Percentiles rank a stretch among this genome's conserved stretches.
Conservation (phyloP, 2,113 vertebrate genomes). For the Osmerus mordax region DNA sequence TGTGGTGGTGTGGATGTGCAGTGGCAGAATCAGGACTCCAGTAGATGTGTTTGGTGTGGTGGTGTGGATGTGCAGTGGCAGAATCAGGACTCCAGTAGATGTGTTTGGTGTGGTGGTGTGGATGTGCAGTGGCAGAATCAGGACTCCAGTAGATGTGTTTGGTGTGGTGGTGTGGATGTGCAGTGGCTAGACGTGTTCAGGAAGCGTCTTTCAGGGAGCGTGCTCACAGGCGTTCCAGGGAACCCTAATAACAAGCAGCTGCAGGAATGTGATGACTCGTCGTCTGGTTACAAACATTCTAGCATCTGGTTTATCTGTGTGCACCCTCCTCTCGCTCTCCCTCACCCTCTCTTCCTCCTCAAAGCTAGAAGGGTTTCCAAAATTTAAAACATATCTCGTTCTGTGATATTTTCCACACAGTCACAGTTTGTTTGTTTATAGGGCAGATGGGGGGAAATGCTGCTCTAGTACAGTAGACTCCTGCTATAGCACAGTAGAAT, state of each 20-base stretch:
- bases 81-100: too few relatives aligned
- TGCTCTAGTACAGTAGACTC: background rate
- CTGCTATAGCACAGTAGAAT: too few relatives aligned
- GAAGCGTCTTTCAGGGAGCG: too few relatives aligned
- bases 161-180: background rate
- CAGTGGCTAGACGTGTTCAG: background rate
- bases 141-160: too few relatives aligned
- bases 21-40: background rate
- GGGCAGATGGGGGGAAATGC: background rate
- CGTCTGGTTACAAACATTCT: slow-evolving; percentile 58
- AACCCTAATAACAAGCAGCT: slow-evolving; percentile 62
- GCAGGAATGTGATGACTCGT: slow-evolving; percentile 62
- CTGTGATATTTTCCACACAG: slow-evolving; percentile 3
- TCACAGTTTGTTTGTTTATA: background rate
- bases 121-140: too few relatives aligned
- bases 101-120: too few relatives aligned
- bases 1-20: background rate
- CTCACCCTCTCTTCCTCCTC: background rate
- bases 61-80: too few relatives aligned
- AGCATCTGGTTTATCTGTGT: slow-evolving; percentile 61
- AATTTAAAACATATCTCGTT: background rate
- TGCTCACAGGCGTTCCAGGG: slow-evolving; percentile 18
- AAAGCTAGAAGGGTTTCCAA: background rate
- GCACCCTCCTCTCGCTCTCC: background rate
- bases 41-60: too few relatives aligned